Base-by-base conservation (phyloP, 2,113 vertebrate genomes). In the Nothoprocta pentlandii region DNA sequence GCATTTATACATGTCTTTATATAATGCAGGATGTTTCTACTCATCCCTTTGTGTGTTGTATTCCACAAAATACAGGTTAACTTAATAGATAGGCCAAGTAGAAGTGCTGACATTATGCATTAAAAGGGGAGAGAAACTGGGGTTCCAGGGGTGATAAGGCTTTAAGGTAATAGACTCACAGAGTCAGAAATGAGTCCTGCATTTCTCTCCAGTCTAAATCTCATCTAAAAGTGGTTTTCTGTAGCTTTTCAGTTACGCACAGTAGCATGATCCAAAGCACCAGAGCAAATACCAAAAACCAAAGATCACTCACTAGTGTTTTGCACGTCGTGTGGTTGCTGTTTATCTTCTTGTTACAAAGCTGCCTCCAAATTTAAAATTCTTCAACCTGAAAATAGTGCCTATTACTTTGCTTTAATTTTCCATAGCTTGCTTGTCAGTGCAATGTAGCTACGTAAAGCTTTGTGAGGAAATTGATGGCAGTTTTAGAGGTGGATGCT, bases 311-410 rank as follows among this genome's bases (percentile, higher is more conserved):
- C 0, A 0, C 28, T 54, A 28, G 41, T 44, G 42, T 47, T 73
- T 53, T 64, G 2, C 46, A 0, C 58, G 39, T 32, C 58, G 73
- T 6, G 16, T 49, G 13, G 23, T 76, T 0, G 0, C 26, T 82
- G 20, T 68, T 91, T 70, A 51, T 61, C 89, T 82, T 94, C 6
- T 2, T 73, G 30, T 56, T 76, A 30, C 41, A 85, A n/a, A 88
- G n/a, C 61, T 54, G 42, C 59, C 85, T 93, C 62, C 90, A 87
- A 59, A 59, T 71, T 9, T 22, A 3, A 10, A 4, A 41, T 26
- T 79, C 64, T 87, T 77, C 54, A 87, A 58, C 41, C 32, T 59
- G n/a, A 41, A 90, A 89, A 62, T 62, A 63, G 49, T 41, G 21
- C 30, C 14, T 83, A 5, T 93, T 77, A 25, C 3, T 21, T 10